Evolutionary conservation across 1,140 invertebrate species (phyloP).

Genomic region (Acromyrmex heyeri): DNA sequence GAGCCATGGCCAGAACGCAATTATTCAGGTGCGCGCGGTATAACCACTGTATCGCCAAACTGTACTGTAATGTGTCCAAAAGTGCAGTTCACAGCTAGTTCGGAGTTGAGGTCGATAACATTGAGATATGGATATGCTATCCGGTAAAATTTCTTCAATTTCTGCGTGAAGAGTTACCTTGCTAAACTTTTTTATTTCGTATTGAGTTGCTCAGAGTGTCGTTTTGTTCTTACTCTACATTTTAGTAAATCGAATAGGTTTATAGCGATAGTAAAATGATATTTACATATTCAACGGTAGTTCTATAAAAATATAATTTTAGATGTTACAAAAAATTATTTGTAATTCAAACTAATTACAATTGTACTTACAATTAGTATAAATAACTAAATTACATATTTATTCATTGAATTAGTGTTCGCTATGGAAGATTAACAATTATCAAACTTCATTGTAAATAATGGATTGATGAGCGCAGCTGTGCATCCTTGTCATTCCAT

Average conservation of each 20-base stretch:
- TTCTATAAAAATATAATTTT: neutral
- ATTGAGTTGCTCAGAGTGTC: neutral
- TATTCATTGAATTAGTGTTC: constrained; percentile 24
- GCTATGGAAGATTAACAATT: neutral
- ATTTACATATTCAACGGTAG: neutral
- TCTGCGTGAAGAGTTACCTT: neutral
- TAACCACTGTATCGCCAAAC: constrained; percentile 47
- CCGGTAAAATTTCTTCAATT: constrained; percentile 18
- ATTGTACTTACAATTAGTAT: neutral
- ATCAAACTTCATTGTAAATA: constrained; percentile 20
- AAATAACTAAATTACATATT: neutral
- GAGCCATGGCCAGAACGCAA: constrained; percentile 69
- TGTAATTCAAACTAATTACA: neutral
- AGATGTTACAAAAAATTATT: neutral
- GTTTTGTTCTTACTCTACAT: neutral
- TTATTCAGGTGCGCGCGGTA: constrained; percentile 74
- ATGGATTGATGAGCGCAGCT: constrained; percentile 6
- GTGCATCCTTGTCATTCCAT: neutral
- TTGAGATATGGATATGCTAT: neutral
- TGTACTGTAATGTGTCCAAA: constrained; percentile 49
- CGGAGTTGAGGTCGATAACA: constrained; percentile 3
- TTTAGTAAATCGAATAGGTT: neutral
- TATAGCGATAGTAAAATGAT: neutral
- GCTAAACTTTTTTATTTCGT: constrained; percentile 10
- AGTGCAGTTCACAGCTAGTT: constrained; percentile 38